These are phyloP conservation scores for Argyrosomus japonicus DNA, from an alignment of 2,113 vertebrate species.

Conservation along the genomic window DNA sequence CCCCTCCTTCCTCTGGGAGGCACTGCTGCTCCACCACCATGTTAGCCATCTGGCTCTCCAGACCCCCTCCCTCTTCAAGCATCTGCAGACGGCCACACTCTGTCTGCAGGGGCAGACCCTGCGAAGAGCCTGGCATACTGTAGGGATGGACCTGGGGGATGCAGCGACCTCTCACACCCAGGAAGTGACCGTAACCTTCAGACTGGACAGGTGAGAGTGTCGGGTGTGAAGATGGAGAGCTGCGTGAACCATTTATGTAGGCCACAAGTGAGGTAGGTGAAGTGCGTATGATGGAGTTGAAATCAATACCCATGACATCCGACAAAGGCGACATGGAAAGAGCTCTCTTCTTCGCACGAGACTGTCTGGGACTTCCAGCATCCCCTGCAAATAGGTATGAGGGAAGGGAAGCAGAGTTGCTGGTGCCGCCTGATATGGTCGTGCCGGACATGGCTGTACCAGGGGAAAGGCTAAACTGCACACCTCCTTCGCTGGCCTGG, in stretches of 20 bases:
- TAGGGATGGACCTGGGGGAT: constrained; percentile 84
- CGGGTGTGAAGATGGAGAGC: constrained; percentile 86
- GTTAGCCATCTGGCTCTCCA: constrained; percentile 86
- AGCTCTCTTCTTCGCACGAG: constrained; percentile 89
- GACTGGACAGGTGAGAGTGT: constrained; percentile 87
- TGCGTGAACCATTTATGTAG: constrained; percentile 91
- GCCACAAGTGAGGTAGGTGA: constrained; percentile 95
- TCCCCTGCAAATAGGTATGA: constrained; percentile 89
- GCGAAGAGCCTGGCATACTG: constrained; percentile 64
- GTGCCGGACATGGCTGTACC: constrained; percentile 83
- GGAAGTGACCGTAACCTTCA: constrained; percentile 94
- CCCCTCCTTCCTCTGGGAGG: constrained; percentile 59
- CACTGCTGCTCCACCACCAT: constrained; percentile 89
- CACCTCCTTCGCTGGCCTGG: constrained; percentile 83
- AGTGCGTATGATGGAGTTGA: constrained; percentile 94
- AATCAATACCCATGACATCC: constrained; percentile 92
- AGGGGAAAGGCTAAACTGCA: constrained; percentile 81
- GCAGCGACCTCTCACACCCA: constrained; percentile 91
- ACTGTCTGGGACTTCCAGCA: constrained; percentile 82
- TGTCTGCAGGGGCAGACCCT: constrained; percentile 61
- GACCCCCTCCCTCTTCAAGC: constrained; percentile 83
- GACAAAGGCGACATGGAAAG: constrained; percentile 92
- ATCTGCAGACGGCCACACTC: constrained; percentile 86
- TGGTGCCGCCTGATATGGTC: constrained; percentile 74
- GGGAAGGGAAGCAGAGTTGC: constrained; percentile 86